A percentile compares a stretch with the other conserved stretches of the same genome.
These are phyloP conservation scores for Hoplias malabaricus DNA, from an alignment of 2,113 vertebrate genomes.

Conservation along the genomic window DNA sequence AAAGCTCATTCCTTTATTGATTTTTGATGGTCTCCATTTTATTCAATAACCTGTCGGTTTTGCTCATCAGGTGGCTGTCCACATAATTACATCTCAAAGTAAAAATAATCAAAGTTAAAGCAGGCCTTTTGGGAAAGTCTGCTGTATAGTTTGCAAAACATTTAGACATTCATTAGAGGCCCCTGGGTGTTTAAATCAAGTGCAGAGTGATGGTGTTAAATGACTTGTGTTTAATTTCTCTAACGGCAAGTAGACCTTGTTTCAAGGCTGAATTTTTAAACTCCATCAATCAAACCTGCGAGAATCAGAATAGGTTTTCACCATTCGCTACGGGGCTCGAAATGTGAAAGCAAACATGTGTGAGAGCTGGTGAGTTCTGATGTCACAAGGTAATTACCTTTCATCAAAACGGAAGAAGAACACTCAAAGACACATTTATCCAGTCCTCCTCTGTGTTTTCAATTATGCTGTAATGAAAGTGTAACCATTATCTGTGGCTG, in stretches of 20 bases:
- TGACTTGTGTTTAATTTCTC: neutral
- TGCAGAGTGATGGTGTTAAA: neutral
- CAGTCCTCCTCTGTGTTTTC: constrained; percentile 21
- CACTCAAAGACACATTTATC: constrained; percentile 3
- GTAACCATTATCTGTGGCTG: constrained; percentile 17
- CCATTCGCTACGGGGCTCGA: neutral
- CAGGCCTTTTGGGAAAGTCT: too few species aligned
- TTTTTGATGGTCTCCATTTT: constrained; percentile 12
- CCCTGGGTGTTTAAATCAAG: neutral
- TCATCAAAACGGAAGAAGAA: constrained; percentile 3
- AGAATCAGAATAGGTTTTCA: neutral
- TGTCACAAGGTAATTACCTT: constrained; percentile 7
- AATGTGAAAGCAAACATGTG: neutral
- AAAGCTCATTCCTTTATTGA: constrained; percentile 16
- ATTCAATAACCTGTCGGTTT: too few species aligned
- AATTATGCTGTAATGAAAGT: constrained; percentile 43
- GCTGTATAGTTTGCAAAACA: neutral
- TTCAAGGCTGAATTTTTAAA: neutral
- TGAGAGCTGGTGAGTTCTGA: neutral
- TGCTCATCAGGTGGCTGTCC: too few species aligned
- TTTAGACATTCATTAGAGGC: neutral
- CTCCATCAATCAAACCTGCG: constrained; percentile 5
- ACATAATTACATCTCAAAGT: constrained; percentile 2
- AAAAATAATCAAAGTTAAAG: neutral
- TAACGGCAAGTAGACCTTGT: neutral